phyloP scores from a whole-genome alignment of 2,888 invertebrate species.

The Drosophila fulvimacula region DNA sequence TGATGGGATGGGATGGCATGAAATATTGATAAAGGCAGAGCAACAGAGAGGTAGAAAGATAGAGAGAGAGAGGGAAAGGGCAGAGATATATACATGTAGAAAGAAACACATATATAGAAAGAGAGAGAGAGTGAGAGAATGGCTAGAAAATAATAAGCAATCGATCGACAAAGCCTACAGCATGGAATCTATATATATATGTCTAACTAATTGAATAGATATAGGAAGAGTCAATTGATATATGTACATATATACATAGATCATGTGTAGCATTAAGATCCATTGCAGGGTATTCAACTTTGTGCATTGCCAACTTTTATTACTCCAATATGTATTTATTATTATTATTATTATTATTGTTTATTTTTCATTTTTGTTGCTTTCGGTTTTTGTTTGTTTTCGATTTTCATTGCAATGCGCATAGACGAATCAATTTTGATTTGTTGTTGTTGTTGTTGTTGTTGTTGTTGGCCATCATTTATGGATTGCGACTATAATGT shows the following conservation, averaged over 20 bases:
- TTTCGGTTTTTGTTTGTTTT: slow-evolving; percentile 31
- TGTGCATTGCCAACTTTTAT: not conserved
- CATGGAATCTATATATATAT: not conserved
- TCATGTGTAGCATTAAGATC: not conserved
- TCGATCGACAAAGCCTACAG: no score
- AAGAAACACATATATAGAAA: no score
- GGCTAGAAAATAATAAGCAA: no score
- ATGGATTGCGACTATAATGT: slow-evolving; percentile 26
- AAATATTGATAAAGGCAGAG: not conserved
- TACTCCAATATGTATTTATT: not conserved
- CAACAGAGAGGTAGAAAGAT: not conserved
- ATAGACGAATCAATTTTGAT: slow-evolving; percentile 29
- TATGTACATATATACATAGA: not conserved
- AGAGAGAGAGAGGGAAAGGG: no score
- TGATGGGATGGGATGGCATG: no score
- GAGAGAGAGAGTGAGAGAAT: no score
- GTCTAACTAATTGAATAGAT: not conserved
- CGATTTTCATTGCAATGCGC: slow-evolving; percentile 66
- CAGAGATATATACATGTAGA: no score
- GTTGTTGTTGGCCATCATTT: slow-evolving; percentile 24
- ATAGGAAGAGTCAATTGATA: not conserved
- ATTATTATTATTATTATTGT: slow-evolving; percentile 8
- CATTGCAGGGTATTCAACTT: slow-evolving; percentile 10
- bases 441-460: not conserved
- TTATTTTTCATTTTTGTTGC: slow-evolving; percentile 7